These are phyloP conservation scores for Lithobius niger DNA, from an alignment of 1,140 invertebrate species.

Conservation along the genomic window DNA sequence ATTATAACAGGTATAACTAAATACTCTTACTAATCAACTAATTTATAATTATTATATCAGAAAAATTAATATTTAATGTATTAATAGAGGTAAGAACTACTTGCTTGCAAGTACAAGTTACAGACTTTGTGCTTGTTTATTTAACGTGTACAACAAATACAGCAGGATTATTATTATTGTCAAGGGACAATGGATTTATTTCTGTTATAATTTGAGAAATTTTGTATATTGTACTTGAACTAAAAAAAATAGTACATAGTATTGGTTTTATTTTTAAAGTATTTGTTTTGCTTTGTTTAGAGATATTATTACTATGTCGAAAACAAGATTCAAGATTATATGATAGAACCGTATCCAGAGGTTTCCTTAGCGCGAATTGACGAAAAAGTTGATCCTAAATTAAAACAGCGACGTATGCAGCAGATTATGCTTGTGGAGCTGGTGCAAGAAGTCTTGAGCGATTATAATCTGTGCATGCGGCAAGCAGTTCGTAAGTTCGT, in stretches of 20 bases:
- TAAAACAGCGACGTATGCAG: constrained; percentile 14
- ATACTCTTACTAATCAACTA: no score
- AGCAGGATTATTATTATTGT: no score
- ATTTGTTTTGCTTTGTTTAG: constrained; percentile 20
- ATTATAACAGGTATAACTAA: no score
- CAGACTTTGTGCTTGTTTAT: no score
- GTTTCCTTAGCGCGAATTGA: constrained; percentile 29
- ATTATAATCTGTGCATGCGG: constrained; percentile 47
- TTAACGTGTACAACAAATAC: no score
- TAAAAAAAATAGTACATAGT: background rate
- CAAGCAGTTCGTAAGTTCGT: constrained; percentile 33
- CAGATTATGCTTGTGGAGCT: constrained; percentile 23
- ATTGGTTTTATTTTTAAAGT: background rate
- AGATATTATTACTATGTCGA: constrained; percentile 32
- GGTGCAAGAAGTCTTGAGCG: constrained; percentile 40
- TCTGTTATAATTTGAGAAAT: no score
- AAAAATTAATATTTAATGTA: no score
- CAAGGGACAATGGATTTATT: no score
- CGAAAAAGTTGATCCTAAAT: constrained; percentile 12
- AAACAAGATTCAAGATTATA: constrained; percentile 26
- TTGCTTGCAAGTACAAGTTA: no score
- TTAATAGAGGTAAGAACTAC: no score
- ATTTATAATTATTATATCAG: no score
- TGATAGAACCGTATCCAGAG: constrained; percentile 35
- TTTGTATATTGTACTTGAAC: no score